Evolutionary conservation across 1,140 invertebrate species (phyloP), one percentile per base, ranked within the genome.

Genomic region (Cydia pomonella): DNA sequence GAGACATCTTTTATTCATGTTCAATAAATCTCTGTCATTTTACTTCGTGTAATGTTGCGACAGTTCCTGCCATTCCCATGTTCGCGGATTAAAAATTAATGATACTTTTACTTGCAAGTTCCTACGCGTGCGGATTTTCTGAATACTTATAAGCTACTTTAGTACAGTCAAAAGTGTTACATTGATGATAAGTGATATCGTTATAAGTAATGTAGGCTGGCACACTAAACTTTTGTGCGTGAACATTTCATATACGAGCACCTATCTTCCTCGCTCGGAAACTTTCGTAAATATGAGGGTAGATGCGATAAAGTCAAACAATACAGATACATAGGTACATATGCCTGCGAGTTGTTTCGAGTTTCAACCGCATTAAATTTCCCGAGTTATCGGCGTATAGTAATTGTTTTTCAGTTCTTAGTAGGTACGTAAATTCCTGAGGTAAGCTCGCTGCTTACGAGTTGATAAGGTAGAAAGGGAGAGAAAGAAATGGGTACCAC

Each of bases 11-110:
- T 69, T 69, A 69, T 69, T 69, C 64, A 69, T 69, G 64, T 69
- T 69, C 64, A 69, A 69, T 69, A 69, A 69, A 69, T 69, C 64
- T 69, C 64, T 69, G 64, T 69, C 64, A 69, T 69, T 69, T 69
- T 23, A 69, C 64, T 69, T 38, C 64, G 64, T 33, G 64, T 69
- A 69, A 69, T 69, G 64, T 41, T 38, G 64, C 64, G 64, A 69
- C 25, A 69, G 64, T 69, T 69, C 64, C 64, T 69, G 64, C 64
- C 33, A 69, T 69, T 69, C 64, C n/a, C 64, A 69, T 69, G 64
- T 69, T 69, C 64, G 64, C 16, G 64, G 29, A 69, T 69, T 69
- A 69, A 69, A 69, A 69, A 69, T 69, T 69, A 69, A 69, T 69
- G 64, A 69, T 38, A 69, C 16, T 41, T 69, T 12, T 69, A 38